phyloP scores from a whole-genome alignment of 1,140 invertebrate genomes.

The Goniozus legneri region DNA sequence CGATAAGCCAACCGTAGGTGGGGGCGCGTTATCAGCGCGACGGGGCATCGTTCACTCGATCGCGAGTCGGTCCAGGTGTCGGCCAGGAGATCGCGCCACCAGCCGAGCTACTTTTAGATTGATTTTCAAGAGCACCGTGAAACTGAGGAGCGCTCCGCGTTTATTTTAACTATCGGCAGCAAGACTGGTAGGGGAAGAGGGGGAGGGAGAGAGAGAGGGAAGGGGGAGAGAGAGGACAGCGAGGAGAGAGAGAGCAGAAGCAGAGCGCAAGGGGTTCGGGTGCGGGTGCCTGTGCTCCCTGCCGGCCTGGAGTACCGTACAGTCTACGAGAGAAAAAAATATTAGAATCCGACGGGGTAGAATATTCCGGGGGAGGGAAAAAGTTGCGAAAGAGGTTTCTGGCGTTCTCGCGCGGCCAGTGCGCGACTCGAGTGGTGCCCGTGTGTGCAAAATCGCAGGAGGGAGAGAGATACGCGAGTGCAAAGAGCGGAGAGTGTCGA shows the following conservation, averaged over 20 bases:
- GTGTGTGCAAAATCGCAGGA: too few species aligned
- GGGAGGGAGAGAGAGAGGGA: not conserved
- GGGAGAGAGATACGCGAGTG: too few species aligned
- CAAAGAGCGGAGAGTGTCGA: not conserved
- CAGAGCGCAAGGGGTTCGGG: constrained; percentile 35
- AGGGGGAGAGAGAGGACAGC: constrained; percentile 20
- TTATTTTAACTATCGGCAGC: constrained; percentile 51
- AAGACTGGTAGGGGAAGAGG: not conserved
- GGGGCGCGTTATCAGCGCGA: constrained; percentile 27
- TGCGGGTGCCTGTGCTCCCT: constrained; percentile 32
- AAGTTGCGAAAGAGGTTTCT: too few species aligned
- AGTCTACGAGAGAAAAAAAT: not conserved
- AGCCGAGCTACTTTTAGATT: constrained; percentile 47
- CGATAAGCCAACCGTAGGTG: constrained; percentile 19
- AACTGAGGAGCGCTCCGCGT: constrained; percentile 33
- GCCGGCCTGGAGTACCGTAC: constrained; percentile 8
- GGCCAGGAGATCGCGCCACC: constrained; percentile 41
- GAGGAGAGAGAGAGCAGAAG: constrained; percentile 25
- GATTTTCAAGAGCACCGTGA: constrained; percentile 50
- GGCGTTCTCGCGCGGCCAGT: too few species aligned
- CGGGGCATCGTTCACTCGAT: constrained; percentile 19
- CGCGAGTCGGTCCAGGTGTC: constrained; percentile 22
- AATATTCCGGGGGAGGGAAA: too few species aligned
- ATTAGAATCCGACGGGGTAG: too few species aligned
- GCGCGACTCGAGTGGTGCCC: too few species aligned